Conservation (phyloP, 2,888 invertebrate genomes). For the Euclidia mi region DNA sequence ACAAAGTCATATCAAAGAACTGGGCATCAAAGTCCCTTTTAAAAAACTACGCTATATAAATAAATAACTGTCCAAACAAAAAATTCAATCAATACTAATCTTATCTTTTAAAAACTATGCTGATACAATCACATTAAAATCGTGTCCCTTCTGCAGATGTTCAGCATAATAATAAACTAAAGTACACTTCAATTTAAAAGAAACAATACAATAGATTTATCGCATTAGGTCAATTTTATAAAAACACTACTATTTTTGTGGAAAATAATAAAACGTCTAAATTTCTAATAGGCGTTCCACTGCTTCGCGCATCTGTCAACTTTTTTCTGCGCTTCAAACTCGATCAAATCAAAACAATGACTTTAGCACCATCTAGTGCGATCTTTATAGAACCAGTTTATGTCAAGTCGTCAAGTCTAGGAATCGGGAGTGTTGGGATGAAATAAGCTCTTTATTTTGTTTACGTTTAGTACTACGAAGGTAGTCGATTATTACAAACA, state of each 20-base stretch:
- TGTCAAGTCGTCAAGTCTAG: no score
- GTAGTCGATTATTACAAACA: no score
- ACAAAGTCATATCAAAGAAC: slow-evolving; percentile 25
- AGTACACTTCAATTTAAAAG: slow-evolving; percentile 30
- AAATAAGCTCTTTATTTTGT: no score
- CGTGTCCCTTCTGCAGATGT: slow-evolving; percentile 34
- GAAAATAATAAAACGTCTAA: slow-evolving; percentile 24
- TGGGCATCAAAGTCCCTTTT: slow-evolving; percentile 17
- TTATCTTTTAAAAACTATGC: slow-evolving; percentile 52
- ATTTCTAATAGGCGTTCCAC: slow-evolving; percentile 62
- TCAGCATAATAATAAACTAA: slow-evolving; percentile 17
- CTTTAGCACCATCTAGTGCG: slow-evolving; percentile 42
- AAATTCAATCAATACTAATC: slow-evolving; percentile 61
- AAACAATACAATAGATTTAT: slow-evolving; percentile 8
- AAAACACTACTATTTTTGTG: slow-evolving; percentile 21
- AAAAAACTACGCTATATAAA: slow-evolving; percentile 22
- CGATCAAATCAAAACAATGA: slow-evolving; percentile 52
- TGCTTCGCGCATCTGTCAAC: slow-evolving; percentile 74
- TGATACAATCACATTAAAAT: slow-evolving; percentile 39
- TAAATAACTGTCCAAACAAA: slow-evolving; percentile 42
- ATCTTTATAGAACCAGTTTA: neutral
- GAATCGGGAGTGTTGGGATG: no score
- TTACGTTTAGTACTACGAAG: no score
- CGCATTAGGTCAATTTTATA: slow-evolving; percentile 15
- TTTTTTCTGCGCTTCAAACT: slow-evolving; percentile 62